These are phyloP conservation scores for Galeopterus variegatus DNA, from an alignment of 2,113 vertebrate genomes.

Conservation along the genomic window DNA sequence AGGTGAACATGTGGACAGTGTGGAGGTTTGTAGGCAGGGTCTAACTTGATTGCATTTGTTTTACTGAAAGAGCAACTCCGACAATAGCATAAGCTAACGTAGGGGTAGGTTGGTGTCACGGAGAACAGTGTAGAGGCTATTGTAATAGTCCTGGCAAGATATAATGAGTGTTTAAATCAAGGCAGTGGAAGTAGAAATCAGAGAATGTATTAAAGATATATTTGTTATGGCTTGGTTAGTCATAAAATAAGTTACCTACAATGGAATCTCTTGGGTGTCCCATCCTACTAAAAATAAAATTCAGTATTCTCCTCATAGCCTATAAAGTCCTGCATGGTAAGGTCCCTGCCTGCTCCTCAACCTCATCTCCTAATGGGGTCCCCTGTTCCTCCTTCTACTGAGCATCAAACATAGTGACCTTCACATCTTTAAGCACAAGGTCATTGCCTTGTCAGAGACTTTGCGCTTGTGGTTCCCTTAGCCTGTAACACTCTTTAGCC, in stretches of 20 bases:
- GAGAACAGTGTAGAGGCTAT: background rate
- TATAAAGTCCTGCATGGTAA: background rate
- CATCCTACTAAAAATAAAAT: background rate
- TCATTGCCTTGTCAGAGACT: background rate
- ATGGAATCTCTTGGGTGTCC: background rate
- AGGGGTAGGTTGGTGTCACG: background rate
- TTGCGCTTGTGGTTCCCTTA: background rate
- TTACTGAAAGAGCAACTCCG: background rate
- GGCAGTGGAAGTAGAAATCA: background rate
- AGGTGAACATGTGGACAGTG: background rate
- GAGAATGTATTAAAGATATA: background rate
- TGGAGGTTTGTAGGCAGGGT: background rate
- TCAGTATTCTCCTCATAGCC: background rate
- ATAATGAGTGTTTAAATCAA: background rate
- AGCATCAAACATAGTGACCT: background rate
- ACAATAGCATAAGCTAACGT: background rate
- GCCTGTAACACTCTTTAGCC: background rate
- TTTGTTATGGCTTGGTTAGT: slow-evolving; percentile 24
- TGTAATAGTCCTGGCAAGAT: background rate
- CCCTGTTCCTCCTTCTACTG: background rate
- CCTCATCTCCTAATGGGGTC: background rate
- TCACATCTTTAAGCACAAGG: background rate
- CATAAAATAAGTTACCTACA: background rate
- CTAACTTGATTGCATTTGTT: background rate
- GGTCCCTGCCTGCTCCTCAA: background rate